These are phyloP conservation scores for Trichonephila clavata DNA, from an alignment of 1,140 invertebrate genomes.

Conservation along the genomic window DNA sequence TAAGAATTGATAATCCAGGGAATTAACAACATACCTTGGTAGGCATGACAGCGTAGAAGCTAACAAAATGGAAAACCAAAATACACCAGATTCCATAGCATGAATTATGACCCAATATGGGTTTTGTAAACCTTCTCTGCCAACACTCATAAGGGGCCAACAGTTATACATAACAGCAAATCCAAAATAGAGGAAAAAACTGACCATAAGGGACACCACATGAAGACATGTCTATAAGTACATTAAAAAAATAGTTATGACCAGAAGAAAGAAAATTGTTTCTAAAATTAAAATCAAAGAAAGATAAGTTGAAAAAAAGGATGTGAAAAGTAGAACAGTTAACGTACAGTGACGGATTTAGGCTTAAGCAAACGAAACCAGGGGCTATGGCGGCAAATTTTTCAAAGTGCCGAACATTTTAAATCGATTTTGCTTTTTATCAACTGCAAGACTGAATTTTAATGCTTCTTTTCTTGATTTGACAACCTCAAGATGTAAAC, in stretches of 20 bases:
- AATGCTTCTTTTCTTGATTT: too few relatives aligned
- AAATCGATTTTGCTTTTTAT: too few relatives aligned
- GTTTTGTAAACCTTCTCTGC: slow-evolving; percentile 83
- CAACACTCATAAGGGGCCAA: slow-evolving; percentile 84
- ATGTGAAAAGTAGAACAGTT: too few relatives aligned
- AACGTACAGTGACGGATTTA: too few relatives aligned
- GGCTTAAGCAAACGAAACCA: too few relatives aligned
- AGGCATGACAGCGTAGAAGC: slow-evolving; percentile 89
- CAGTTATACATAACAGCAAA: slow-evolving; percentile 93
- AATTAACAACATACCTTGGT: slow-evolving; percentile 86
- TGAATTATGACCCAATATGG: slow-evolving; percentile 93
- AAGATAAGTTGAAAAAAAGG: too few relatives aligned
- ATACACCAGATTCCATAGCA: slow-evolving; percentile 87
- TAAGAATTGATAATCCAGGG: background rate
- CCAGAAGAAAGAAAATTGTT: too few relatives aligned
- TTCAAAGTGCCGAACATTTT: too few relatives aligned
- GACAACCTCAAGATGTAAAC: too few relatives aligned
- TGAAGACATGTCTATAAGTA: slow-evolving; percentile 92
- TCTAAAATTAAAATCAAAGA: too few relatives aligned
- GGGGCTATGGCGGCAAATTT: too few relatives aligned
- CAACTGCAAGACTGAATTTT: too few relatives aligned
- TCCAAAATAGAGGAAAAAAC: slow-evolving; percentile 90
- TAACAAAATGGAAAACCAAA: slow-evolving; percentile 90
- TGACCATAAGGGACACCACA: slow-evolving; percentile 87
- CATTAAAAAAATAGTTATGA: background rate